Conservation (phyloP, 2,797 vertebrate species). For the Odontamblyopus lacepedii region DNA sequence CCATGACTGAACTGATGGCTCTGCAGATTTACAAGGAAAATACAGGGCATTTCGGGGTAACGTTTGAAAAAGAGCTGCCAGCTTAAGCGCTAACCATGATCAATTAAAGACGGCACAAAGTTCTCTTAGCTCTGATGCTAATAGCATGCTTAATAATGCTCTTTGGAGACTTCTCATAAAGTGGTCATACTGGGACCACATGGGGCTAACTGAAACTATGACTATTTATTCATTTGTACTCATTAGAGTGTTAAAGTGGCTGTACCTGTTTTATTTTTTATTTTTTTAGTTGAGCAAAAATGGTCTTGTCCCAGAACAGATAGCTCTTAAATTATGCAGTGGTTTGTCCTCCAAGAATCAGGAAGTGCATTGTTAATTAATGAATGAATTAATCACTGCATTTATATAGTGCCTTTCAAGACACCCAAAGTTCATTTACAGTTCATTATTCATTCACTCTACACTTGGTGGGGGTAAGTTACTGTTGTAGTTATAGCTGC, state of each 20-base stretch:
- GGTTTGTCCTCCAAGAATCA: too few species aligned
- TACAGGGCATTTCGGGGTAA: neutral
- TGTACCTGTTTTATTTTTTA: too few species aligned
- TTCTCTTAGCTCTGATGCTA: neutral
- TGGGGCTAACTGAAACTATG: neutral
- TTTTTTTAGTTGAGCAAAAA: too few species aligned
- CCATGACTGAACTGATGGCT: neutral
- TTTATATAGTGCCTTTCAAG: too few species aligned
- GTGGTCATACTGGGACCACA: conserved; percentile 8
- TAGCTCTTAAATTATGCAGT: too few species aligned
- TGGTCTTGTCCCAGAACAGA: too few species aligned
- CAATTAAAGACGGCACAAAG: conserved; percentile 1
- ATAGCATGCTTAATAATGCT: conserved; percentile 5
- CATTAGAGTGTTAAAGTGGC: neutral
- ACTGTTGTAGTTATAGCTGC: too few species aligned
- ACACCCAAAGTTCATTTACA: too few species aligned
- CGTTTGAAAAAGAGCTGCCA: neutral
- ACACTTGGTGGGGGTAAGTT: too few species aligned
- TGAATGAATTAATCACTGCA: too few species aligned
- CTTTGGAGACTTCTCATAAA: neutral
- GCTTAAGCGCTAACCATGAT: neutral
- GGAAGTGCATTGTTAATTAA: too few species aligned
- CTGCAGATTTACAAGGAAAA: neutral
- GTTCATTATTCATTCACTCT: too few species aligned
- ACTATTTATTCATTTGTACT: neutral